Evolutionary conservation across 2,888 invertebrate genomes (phyloP), one percentile per base, ranked within the genome.

Genomic region (Caenorhabditis sulstoni): DNA sequence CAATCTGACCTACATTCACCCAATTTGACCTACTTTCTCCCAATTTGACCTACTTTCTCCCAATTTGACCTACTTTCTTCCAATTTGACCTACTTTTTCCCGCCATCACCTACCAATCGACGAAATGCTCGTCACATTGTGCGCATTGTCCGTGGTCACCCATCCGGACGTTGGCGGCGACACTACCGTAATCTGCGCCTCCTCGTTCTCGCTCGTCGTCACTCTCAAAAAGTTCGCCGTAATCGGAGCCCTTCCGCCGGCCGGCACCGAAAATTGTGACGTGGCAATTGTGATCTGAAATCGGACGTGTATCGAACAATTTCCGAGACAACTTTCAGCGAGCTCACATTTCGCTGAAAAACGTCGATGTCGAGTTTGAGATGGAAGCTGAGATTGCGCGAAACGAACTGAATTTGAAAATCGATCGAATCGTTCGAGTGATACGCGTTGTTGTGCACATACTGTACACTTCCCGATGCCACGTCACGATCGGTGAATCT

Each of bases 121-220:
- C 11, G 58, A 44, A 37, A 74, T 66, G 45, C 61, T 71, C 1
- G 71, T 64, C 11, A 71, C 55, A 50, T 64, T 71, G 7, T 62
- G 57, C 16, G 62, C 62, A 64, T 57, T 64, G 18, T 71, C 75
- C 2, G 49, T 61, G 18, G 81, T 81, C 12, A 85, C 62, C 83
- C 82, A 84, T 16, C 85, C 85, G 7, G 71, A 68, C 3, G 73
- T 76, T 9, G 81, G 75, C 35, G 81, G 79, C 1, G 79, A 75
- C 11, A 79, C 57, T 11, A 81, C 62, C n/a, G 67, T 78, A 11
- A 82, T 65, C 50, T 73, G 58, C 18, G 75, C 79, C 39, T 82
- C 82, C 22, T 81, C 82, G 16, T 68, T 67, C 41, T 84, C 84
- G 18, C 81, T 77, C n/a, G 82, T 74, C 0, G 75, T 68, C 18